phyloP scores from a whole-genome alignment of 2,113 vertebrate species.

The Rhipidura dahli region DNA sequence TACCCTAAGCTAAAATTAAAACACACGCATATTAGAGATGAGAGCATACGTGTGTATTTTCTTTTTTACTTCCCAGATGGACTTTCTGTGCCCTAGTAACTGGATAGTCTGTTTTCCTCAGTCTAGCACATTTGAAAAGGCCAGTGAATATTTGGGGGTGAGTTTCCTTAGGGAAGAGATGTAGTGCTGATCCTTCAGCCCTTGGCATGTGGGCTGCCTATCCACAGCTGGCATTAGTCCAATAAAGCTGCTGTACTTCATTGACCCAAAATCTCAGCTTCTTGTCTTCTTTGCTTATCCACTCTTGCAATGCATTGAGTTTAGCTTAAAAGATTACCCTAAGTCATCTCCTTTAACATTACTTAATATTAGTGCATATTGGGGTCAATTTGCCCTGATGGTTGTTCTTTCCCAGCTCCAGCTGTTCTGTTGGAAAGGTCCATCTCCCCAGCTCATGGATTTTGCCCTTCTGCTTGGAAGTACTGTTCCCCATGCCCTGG shows the following conservation, averaged over 20 bases:
- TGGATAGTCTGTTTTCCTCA: background rate
- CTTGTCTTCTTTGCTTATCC: background rate
- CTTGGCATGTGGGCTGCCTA: background rate
- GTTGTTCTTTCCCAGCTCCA: background rate
- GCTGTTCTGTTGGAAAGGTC: background rate
- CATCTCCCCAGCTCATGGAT: background rate
- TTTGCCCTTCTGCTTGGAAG: background rate
- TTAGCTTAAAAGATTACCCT: background rate
- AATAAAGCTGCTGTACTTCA: background rate
- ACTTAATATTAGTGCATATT: background rate
- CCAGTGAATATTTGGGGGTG: background rate
- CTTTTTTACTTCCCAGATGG: background rate
- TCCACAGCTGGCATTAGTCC: background rate
- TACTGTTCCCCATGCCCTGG: background rate
- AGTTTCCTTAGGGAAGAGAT: background rate
- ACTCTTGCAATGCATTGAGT: background rate
- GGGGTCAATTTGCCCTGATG: background rate
- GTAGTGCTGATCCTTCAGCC: background rate
- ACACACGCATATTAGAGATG: background rate
- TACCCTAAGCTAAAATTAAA: slow-evolving; percentile 4
- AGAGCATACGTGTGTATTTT: background rate
- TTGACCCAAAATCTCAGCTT: background rate
- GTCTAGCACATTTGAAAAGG: background rate
- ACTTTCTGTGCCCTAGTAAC: background rate
- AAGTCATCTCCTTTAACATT: background rate